Evolutionary conservation across 1,140 invertebrate genomes (phyloP).

Genomic region (Aphidius ervi): DNA sequence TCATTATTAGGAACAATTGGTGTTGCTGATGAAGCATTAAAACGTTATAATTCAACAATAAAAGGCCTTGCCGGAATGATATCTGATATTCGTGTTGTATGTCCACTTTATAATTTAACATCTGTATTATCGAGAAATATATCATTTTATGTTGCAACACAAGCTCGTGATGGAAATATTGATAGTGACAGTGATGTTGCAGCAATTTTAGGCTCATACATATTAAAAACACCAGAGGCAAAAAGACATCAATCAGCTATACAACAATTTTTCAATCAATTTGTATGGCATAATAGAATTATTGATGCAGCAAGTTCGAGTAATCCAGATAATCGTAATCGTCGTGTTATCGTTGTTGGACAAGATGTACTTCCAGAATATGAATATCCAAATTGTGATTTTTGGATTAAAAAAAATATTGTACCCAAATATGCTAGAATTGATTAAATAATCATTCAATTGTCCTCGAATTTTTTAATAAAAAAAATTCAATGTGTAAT

Average conservation of each 20-base stretch:
- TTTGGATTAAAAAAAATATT: slow-evolving; percentile 70
- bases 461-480: no score
- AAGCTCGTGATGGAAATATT: slow-evolving; percentile 52
- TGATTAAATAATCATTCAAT: slow-evolving; percentile 45
- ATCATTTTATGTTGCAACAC: slow-evolving; percentile 70
- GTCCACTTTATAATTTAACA: slow-evolving; percentile 61
- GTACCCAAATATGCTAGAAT: slow-evolving; percentile 66
- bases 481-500: no score
- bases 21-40: slow-evolving; percentile 59
- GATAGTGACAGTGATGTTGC: slow-evolving; percentile 67
- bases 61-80: slow-evolving; percentile 67
- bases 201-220: slow-evolving; percentile 73
- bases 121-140: slow-evolving; percentile 53
- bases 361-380: slow-evolving; percentile 62
- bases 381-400: slow-evolving; percentile 68
- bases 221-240: slow-evolving; percentile 65
- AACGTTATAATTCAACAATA: slow-evolving; percentile 62
- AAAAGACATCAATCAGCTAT: slow-evolving; percentile 71
- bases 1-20: slow-evolving; percentile 62
- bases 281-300: slow-evolving; percentile 68
- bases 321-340: slow-evolving; percentile 35
- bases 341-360: slow-evolving; percentile 60
- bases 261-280: slow-evolving; percentile 78
- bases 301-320: slow-evolving; percentile 41
- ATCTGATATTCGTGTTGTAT: slow-evolving; percentile 74